Evolutionary conservation across 1,140 invertebrate genomes (phyloP), one percentile per base, ranked within the genome.

Genomic region (Drosophila yakuba): DNA sequence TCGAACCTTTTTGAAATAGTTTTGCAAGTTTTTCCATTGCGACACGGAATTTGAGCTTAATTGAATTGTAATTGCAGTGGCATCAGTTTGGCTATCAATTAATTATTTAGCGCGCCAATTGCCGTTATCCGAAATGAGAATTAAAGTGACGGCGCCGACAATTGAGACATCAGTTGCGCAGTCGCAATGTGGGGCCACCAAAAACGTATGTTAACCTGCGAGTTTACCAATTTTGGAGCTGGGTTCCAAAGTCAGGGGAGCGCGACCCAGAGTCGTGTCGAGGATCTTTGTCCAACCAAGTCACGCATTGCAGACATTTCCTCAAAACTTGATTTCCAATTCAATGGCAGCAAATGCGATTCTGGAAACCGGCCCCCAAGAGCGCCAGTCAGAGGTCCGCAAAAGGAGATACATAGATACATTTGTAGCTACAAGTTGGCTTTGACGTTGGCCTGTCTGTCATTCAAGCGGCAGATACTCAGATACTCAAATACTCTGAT

Each of bases 361-460:
- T 57, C 56, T 50, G 43, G 44, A 78, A 85, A 82, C 82, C 82
- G 82, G 82, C 75, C 79, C 71, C 71, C 64, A 80, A 85, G 77
- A 72, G 76, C 73, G 66, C 59, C 54, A 41, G 35, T 32, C 20
- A 74, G 67, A 63, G 59, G 63, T 56, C 67, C 66, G 64, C 43
- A 78, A 82, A 78, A 74, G 80, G 79, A 76, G 66, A 80, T 66
- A 85, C 55, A 71, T 58, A 79, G 72, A 76, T 88, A 89, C 83
- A 88, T 89, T 89, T 89, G 83, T 79, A 88, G 55, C 79, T 88
- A 89, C 83, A 89, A 80, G 44, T 75, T 82, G 41, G 75, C 71
- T 80, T 84, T 84, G 81, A 84, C 81, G 68, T 69, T 69, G 48
- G 50, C 45, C 80, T 72, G 84, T 88, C 83, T 72, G 84, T 88